Percentiles rank a stretch among this genome's conserved stretches.
These are phyloP conservation scores for Styela plicata DNA, from an alignment of 23 tunicate genomes.

Conservation along the genomic window DNA sequence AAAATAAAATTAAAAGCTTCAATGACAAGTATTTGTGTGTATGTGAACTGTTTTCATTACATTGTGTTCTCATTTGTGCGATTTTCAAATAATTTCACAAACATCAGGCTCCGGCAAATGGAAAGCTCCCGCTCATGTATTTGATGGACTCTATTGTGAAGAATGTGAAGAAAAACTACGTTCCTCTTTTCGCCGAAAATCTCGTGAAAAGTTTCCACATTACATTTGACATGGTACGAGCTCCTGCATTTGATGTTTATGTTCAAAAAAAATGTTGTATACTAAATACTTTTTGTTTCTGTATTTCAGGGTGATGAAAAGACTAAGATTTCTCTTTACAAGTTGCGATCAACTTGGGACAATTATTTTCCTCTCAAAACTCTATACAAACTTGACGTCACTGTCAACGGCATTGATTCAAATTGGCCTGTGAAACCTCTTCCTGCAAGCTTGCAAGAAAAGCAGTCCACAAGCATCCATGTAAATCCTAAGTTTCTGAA, in stretches of 20 bases:
- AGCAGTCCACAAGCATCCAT: constrained; percentile 62
- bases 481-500: constrained; percentile 88
- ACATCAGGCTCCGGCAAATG: constrained; percentile 26
- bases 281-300: too few species aligned
- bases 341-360: constrained; percentile 96
- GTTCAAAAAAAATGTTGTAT: too few species aligned
- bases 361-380: constrained; percentile 54
- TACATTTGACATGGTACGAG: constrained; percentile 75
- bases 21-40: background rate
- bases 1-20: background rate
- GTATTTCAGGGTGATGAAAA: constrained; percentile 73
- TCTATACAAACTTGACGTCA: constrained; percentile 57
- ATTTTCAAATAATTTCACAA: background rate
- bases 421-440: constrained; percentile 92
- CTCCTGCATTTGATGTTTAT: too few species aligned
- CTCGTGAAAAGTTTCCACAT: constrained; percentile 51
- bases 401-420: constrained; percentile 56
- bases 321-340: constrained; percentile 61
- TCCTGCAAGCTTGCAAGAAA: constrained; percentile 66
- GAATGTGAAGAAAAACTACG: constrained; percentile 93
- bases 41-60: background rate
- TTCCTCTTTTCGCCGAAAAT: constrained; percentile 69
- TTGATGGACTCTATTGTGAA: constrained; percentile 91
- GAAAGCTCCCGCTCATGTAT: constrained; percentile 75
- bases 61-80: background rate